Evolutionary conservation across 2,113 vertebrate species (phyloP), one percentile per base, ranked within the genome.

Genomic region (Prunella fulvescens): DNA sequence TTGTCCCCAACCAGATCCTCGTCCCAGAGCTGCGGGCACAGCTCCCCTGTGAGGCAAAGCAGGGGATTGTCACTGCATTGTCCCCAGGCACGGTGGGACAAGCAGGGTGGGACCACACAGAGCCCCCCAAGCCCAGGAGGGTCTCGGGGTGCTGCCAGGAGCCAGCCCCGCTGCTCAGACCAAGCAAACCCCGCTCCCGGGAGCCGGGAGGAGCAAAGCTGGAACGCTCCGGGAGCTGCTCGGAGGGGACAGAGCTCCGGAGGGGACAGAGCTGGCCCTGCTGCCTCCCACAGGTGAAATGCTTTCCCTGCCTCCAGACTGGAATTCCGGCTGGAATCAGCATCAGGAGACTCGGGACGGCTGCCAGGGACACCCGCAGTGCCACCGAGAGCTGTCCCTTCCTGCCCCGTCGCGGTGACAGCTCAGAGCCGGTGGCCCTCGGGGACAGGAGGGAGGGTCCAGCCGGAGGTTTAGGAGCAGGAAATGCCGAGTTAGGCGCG

Each of bases 1-100:
- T 94, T 94, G 50, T 96, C 79, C 97, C 98, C 90, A 56, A 0
- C 7, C 93, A 98, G 97, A 10, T 97, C 98, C 87, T 98, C 98
- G 0, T 97, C 96, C 86, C 96, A 95, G 37, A 98, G 97, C 42
- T 18, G 92, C 0, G 97, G 98, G 78, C 98, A 98, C 7, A 4
- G 89, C 60, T 94, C 85, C 56, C 93, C 98, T 98, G 91, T 11
- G 90, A 94, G 66, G 73, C 22, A 94, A 81, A 87, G 0, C 62
- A 9, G 35, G 7, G 1, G 1, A 1, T 51, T 1, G 1, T 92
- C 79, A 73, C 74, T 0, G 2, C 4, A 0, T 6, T 2, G 74
- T 33, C 40, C 70, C 81, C 24, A 6, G 13, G 17, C 35, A 6
- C 3, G 0, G 19, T 5, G 62, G 51, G 7, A 53, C 69, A 2